Base-by-base conservation (phyloP, 1,140 invertebrate genomes). In the Phthorimaea operculella region DNA sequence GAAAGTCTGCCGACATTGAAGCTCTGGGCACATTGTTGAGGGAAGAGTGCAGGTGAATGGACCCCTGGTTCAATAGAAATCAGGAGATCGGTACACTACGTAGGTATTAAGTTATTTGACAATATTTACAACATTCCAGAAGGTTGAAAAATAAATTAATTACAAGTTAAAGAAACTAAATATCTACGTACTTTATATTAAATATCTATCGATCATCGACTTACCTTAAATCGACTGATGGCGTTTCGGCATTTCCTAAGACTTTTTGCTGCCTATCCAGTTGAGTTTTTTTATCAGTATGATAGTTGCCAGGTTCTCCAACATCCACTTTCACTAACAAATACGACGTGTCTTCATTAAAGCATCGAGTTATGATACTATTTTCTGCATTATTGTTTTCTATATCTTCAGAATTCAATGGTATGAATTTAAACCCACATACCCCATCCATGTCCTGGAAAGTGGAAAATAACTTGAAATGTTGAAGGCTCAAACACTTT, bases 1-100 rank as follows among this genome's bases (percentile, higher is more conserved):
- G 59, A 85, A 87, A 33, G 77, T 73, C 60, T 81, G 74, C 12
- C 70, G 64, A 48, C 85, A 87, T 51, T 74, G 70, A 16, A 76
- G 55, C 36, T 75, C 74, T 11, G 78, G 72, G 12, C 64, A 67
- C 39, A 76, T 28, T 9, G 61, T 64, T 5, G 73, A 76, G 9
- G 76, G 72, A 14, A 76, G 67, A 4, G 74, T 79, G 57, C 85
- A 86, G 0, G 74, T 80, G 55, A 85, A 86, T 5, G 83, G 83
- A 15, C 83, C 85, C 58, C 79, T 83, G 62, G 14, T 64, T 49
- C 61, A 59, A 47, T 28, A 57, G 36, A 59, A 52, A 42, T n/a
- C 11, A 42, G 39, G 3, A 42, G 9, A 42, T 42, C 11, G 39
- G 39, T 42, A 42, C 2, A 42, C 21, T 28, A 28, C n/a, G n/a